Base-by-base conservation (phyloP, 2,888 invertebrate species). In the Euplagia quadripunctaria region DNA sequence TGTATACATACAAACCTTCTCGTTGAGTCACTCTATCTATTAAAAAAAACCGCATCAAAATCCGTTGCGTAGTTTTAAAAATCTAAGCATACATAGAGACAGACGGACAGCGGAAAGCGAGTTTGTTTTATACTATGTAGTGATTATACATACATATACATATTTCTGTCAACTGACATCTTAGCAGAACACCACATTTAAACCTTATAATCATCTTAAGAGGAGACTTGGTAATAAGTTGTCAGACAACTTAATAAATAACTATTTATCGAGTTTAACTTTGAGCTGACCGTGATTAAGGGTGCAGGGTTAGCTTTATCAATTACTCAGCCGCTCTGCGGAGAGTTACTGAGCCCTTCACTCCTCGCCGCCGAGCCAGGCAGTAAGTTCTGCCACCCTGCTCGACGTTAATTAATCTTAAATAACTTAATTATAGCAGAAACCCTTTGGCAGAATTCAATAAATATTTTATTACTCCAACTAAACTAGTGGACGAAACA, bases 341-440 rank as follows among this genome's bases (percentile, higher is more conserved):
- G 87, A 88, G 87, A 83, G 79, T 81, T 79, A 71, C 85, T 76
- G 85, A 78, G 85, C 82, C 88, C 87, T 87, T 81, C 77, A 80
- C 79, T 78, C 80, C 74, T 73, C 80, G 73, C 79, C 78, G 68
- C 51, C 20, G 41, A 70, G 58, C 42, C n/a, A 63, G 46, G 58
- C 67, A 41, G 46, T 74, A 81, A 84, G 84, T 77, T 81, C 86
- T 81, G 83, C 85, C 85, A 83, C 86, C 85, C 85, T 80, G 83
- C 89, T 88, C 82, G 88, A 82, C 88, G 86, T 87, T 91, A 87
- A 89, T 92, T 91, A 92, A 93, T 92, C 89, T 91, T 92, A 88
- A 88, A 91, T 93, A 93, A 93, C 90, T 92, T 90, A 89, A 92
- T 93, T 92, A 92, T 91, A 87, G 86, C 87, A 85, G 79, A 80